phyloP scores from a whole-genome alignment of 2,113 vertebrate genomes.

The Caretta caretta region DNA sequence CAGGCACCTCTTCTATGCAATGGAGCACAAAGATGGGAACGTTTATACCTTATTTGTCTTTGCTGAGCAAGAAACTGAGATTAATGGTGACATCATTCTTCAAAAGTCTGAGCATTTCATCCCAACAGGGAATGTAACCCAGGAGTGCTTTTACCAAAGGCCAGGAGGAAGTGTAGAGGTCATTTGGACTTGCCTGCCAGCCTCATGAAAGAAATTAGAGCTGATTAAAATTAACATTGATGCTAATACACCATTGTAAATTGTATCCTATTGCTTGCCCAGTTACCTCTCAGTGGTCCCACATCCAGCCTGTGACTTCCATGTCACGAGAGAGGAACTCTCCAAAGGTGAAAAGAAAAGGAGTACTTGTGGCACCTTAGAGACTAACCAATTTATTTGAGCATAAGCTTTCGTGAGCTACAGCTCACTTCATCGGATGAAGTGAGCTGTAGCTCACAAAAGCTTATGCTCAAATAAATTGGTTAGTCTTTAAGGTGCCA shows the following conservation, averaged over 20 bases:
- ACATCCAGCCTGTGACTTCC: rapidly evolving
- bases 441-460: too few relatives aligned
- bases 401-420: too few relatives aligned
- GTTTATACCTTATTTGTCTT: rapidly evolving
- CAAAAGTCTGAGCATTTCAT: rapidly evolving
- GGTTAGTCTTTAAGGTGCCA: too few relatives aligned
- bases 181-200: rapidly evolving
- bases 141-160: neutral
- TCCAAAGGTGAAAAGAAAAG: neutral
- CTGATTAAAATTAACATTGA: rapidly evolving
- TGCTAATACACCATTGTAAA: rapidly evolving
- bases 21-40: rapidly evolving
- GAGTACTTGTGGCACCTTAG: too few relatives aligned
- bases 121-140: rapidly evolving
- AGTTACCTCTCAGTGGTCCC: rapidly evolving
- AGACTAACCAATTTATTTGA: too few relatives aligned
- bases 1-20: rapidly evolving
- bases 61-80: neutral
- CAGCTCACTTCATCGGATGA: too few relatives aligned
- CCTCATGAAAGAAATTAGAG: neutral
- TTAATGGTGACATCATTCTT: neutral
- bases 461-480: too few relatives aligned
- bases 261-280: neutral
- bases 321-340: neutral
- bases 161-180: neutral